Base-by-base conservation (phyloP, 2,797 vertebrate genomes). In the Malacoctenus gilli region DNA sequence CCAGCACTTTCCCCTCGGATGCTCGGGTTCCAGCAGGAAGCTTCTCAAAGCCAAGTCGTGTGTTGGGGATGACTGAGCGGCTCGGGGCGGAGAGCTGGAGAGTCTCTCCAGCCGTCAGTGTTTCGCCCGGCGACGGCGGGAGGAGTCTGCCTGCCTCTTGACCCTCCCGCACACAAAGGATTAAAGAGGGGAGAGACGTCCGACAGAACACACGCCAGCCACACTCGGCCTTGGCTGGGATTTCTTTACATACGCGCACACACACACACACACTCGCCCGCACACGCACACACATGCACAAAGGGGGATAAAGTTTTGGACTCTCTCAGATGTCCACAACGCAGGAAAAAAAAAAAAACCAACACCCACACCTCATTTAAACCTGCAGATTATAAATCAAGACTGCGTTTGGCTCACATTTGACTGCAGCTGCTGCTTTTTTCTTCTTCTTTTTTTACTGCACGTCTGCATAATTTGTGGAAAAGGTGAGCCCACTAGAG, bases 101-200 rank as follows among this genome's bases (percentile, higher is more conserved):
- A 71, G 70, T 70, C 58, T 70, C 68, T 80, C 30, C n/a, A n/a
- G 13, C 47, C 52, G 36, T 58, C 52, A 60, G 73, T 72, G 60
- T 73, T 81, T 80, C 39, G 51, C 42, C 64, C 53, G 39, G 61
- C 68, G 69, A 55, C 76, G 74, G 53, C 82, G 82, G 72, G 50
- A 21, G 65, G 73, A 80, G 72, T 67, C 77, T 65, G 60, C 56
- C 80, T 72, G 81, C 82, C 75, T 86, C 80, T 89, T 89, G 84
- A 89, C 85, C 87, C 76, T 80, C 74, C 55, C 66, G 57, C 63
- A 78, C 71, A 85, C 79, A 88, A 80, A 87, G 78, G 85, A 88
- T 89, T 85, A 89, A 74, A 78, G 75, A 75, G 75, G 39, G 66
- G 43, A 70, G 68, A 86, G 60, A 67, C 77, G 40, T 79, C 72